These are phyloP conservation scores for Willisornis vidua DNA, from an alignment of 2,113 vertebrate species.

Conservation along the genomic window DNA sequence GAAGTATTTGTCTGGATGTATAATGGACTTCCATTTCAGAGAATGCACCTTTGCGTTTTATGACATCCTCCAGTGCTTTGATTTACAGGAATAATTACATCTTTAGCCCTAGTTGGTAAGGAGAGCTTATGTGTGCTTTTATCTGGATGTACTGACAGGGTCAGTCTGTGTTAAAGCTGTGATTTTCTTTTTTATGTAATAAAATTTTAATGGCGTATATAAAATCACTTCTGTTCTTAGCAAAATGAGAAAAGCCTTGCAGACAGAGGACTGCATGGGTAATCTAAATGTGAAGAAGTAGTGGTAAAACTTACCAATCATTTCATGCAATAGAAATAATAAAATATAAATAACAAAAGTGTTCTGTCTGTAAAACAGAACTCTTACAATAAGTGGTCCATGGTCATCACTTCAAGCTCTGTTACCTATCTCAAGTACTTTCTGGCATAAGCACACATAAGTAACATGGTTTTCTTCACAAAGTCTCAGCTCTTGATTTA, in stretches of 20 bases:
- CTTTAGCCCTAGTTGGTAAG: not conserved
- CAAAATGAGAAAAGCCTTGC: not conserved
- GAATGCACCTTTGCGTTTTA: not conserved
- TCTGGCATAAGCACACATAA: fast-evolving
- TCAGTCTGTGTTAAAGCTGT: not conserved
- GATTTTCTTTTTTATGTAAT: no score
- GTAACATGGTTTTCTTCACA: fast-evolving
- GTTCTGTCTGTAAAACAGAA: not conserved
- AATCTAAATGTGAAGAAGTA: not conserved
- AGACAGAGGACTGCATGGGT: not conserved
- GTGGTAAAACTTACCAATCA: not conserved
- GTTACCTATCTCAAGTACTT: not conserved
- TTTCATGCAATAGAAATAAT: not conserved
- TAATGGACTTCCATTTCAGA: not conserved
- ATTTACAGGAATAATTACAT: not conserved
- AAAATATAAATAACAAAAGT: not conserved
- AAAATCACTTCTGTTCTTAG: not conserved
- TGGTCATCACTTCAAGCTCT: not conserved
- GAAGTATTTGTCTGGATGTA: not conserved
- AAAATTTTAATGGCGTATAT: not conserved
- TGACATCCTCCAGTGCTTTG: not conserved
- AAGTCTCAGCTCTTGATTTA: not conserved
- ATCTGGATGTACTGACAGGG: not conserved
- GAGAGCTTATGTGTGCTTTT: not conserved
- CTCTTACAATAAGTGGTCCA: not conserved